Conservation (phyloP, 2,797 vertebrate species). For the Apogon talboti region DNA sequence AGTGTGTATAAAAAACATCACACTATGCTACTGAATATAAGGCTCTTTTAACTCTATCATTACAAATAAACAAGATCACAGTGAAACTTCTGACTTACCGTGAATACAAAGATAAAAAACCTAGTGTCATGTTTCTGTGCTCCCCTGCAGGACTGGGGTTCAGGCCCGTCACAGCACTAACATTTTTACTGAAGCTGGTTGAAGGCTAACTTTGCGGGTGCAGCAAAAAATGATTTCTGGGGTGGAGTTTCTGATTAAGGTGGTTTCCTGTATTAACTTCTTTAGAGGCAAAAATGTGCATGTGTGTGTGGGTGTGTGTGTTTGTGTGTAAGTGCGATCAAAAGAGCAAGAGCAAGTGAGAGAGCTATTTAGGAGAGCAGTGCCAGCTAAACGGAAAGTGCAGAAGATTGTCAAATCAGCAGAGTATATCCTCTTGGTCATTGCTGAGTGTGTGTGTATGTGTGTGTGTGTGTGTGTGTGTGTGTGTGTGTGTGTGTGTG, state of each 20-base stretch:
- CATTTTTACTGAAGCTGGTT: conserved; percentile 32
- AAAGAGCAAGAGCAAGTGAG: neutral
- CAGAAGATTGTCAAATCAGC: conserved; percentile 60
- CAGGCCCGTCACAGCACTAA: conserved; percentile 19
- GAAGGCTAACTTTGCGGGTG: conserved; percentile 36
- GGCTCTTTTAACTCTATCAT: no score
- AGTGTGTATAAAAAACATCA: no score
- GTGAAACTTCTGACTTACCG: no score
- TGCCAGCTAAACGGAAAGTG: conserved; percentile 63
- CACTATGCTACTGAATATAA: no score
- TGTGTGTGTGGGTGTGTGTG: neutral
- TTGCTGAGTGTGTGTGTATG: conserved; percentile 18
- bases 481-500: conserved; percentile 10
- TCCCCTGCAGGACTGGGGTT: conserved; percentile 25
- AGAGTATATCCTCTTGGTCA: conserved; percentile 42
- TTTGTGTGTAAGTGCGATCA: neutral
- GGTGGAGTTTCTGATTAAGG: conserved; percentile 78
- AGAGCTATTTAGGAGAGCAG: conserved; percentile 30
- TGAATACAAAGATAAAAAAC: no score
- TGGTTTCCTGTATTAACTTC: conserved; percentile 83
- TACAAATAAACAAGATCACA: no score
- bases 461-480: conserved; percentile 10
- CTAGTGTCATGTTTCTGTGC: no score
- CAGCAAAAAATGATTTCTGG: conserved; percentile 46
- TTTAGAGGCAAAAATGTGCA: conserved; percentile 44